Percentiles rank a stretch among this genome's conserved stretches.
Evolutionary conservation across 2,888 invertebrate species (phyloP).

Genomic region (Acleris emargana): DNA sequence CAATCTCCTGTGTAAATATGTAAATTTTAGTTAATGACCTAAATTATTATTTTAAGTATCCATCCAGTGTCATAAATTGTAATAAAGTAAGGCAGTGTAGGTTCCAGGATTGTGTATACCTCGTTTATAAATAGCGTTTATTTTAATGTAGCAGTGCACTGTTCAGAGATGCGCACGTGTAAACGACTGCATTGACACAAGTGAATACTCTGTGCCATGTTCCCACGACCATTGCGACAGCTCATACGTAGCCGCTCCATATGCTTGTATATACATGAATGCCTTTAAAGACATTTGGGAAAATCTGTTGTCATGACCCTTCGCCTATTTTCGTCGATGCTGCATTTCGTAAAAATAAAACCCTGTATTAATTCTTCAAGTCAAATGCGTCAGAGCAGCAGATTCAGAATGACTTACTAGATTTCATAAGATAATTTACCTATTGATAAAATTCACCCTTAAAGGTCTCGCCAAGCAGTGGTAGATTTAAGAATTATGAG

Average conservation of each 20-base stretch:
- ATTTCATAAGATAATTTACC: too few species aligned
- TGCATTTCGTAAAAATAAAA: too few species aligned
- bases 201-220: constrained; percentile 79
- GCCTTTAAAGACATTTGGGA: not conserved
- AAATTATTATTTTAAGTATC: constrained; percentile 50
- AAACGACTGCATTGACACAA: constrained; percentile 60
- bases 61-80: constrained; percentile 76
- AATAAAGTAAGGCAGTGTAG: constrained; percentile 41
- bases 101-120: constrained; percentile 40
- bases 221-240: constrained; percentile 17
- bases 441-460: not conserved
- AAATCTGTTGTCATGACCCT: not conserved
- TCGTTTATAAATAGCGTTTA: constrained; percentile 40
- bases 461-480: not conserved
- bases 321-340: not conserved
- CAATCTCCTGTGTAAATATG: constrained; percentile 68
- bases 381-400: too few species aligned
- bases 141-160: constrained; percentile 9
- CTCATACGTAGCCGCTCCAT: constrained; percentile 1
- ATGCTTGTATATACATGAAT: constrained; percentile 1
- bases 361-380: too few species aligned
- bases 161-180: constrained; percentile 25
- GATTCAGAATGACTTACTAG: too few species aligned
- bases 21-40: constrained; percentile 54
- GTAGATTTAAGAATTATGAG: constrained; percentile 1